These are phyloP conservation scores for Crossocerus cetratus DNA, from an alignment of 2,888 invertebrate species.

Conservation along the genomic window DNA sequence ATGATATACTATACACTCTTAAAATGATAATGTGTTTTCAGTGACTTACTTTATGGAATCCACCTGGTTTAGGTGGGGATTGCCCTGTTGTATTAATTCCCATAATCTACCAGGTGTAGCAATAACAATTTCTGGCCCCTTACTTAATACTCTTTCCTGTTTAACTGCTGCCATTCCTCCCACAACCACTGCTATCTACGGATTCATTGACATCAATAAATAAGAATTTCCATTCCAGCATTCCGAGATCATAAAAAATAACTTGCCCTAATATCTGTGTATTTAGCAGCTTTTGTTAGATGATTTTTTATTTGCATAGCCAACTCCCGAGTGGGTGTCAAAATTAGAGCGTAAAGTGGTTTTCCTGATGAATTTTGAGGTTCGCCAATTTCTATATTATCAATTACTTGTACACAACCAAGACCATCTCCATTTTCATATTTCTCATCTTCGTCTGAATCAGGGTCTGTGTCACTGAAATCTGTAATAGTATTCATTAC, in stretches of 20 bases:
- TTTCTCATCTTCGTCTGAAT: slow-evolving; percentile 71
- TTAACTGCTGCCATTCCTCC: slow-evolving; percentile 97
- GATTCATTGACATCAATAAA: slow-evolving; percentile 17
- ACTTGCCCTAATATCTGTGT: slow-evolving; percentile 83
- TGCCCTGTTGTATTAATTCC: slow-evolving; percentile 92
- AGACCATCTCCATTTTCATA: slow-evolving; percentile 67
- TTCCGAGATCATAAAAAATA: neutral
- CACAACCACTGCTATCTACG: slow-evolving; percentile 86
- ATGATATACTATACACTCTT: too few relatives aligned
- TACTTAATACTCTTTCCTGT: slow-evolving; percentile 90
- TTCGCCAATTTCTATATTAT: slow-evolving; percentile 77
- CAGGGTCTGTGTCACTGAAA: slow-evolving; percentile 62
- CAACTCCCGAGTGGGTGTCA: slow-evolving; percentile 97
- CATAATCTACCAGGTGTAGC: slow-evolving; percentile 98
- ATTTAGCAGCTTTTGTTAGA: slow-evolving; percentile 87
- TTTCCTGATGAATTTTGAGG: slow-evolving; percentile 70
- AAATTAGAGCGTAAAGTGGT: slow-evolving; percentile 88
- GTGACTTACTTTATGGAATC: slow-evolving; percentile 82
- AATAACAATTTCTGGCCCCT: slow-evolving; percentile 94
- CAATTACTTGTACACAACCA: slow-evolving; percentile 81
- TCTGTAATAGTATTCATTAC: slow-evolving; percentile 1
- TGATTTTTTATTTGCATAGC: slow-evolving; percentile 96
- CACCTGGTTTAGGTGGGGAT: slow-evolving; percentile 86
- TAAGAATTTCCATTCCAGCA: neutral
- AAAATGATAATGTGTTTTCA: neutral